A percentile compares a stretch with the other conserved stretches of the same genome.
Conservation (phyloP, 2,888 invertebrate genomes). For the Drosophila testacea region DNA sequence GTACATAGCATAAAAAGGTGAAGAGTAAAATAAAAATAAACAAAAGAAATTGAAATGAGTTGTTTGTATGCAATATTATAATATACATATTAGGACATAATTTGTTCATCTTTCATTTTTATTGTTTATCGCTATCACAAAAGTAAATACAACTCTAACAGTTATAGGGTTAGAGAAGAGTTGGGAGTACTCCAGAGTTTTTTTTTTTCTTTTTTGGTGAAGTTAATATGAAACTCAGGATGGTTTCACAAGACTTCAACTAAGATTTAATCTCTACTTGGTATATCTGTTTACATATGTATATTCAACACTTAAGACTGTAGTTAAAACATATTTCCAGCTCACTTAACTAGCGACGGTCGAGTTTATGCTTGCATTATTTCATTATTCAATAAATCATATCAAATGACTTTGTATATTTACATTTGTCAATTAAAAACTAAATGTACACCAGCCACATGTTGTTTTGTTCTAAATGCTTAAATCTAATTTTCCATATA, state of each 20-base stretch:
- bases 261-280: conserved; percentile 61
- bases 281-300: conserved; percentile 64
- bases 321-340: conserved; percentile 51
- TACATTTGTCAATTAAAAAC: conserved; percentile 52
- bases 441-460: conserved; percentile 44
- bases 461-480: conserved; percentile 37
- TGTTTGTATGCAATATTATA: conserved; percentile 33
- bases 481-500: conserved; percentile 16
- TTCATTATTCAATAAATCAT: conserved; percentile 57
- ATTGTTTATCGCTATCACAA: conserved; percentile 69
- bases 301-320: conserved; percentile 71
- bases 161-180: conserved; percentile 27
- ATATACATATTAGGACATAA: conserved; percentile 39
- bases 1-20: conserved; percentile 34
- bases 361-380: conserved; percentile 32
- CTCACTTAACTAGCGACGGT: conserved; percentile 34
- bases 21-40: conserved; percentile 10
- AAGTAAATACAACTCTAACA: conserved; percentile 76
- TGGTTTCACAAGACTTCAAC: conserved; percentile 39
- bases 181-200: conserved; percentile 25
- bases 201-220: conserved; percentile 19
- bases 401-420: conserved; percentile 72
- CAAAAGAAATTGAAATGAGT: conserved; percentile 34
- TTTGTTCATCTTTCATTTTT: conserved; percentile 69
- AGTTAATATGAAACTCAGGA: conserved; percentile 40